These are phyloP conservation scores for Bombus breviceps DNA, from an alignment of 1,140 invertebrate genomes.

Conservation along the genomic window DNA sequence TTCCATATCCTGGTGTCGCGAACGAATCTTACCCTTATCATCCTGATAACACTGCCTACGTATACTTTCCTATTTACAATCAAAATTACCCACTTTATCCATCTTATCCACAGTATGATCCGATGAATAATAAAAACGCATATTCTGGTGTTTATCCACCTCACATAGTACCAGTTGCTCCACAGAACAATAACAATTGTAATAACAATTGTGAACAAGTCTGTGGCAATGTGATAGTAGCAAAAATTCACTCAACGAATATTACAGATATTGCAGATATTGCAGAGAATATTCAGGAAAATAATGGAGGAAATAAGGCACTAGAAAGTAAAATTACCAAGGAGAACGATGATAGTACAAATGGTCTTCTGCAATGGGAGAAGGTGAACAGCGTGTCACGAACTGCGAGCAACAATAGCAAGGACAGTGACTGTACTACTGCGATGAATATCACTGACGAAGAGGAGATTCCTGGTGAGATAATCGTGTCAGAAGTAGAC, in stretches of 20 bases:
- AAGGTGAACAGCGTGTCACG: slow-evolving; percentile 15
- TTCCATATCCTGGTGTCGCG: slow-evolving; percentile 53
- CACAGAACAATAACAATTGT: not conserved
- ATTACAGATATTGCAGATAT: not conserved
- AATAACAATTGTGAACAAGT: not conserved
- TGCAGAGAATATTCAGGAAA: not conserved
- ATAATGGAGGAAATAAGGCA: not conserved
- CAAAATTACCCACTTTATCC: slow-evolving; percentile 30
- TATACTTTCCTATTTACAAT: slow-evolving; percentile 68
- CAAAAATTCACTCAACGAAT: not conserved
- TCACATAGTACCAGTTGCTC: not conserved
- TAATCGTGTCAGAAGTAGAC: not conserved
- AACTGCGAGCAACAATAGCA: slow-evolving; percentile 28
- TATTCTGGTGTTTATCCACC: not conserved
- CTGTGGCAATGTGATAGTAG: no score
- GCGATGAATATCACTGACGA: slow-evolving; percentile 62
- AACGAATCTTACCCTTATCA: slow-evolving; percentile 59
- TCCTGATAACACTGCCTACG: slow-evolving; percentile 57
- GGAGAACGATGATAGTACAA: not conserved
- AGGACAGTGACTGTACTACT: slow-evolving; percentile 39
- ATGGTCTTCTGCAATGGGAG: slow-evolving; percentile 1
- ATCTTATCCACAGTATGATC: not conserved
- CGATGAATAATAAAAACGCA: not conserved
- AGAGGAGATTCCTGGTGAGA: slow-evolving; percentile 30
- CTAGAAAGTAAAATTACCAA: not conserved